Evolutionary conservation across 2,797 vertebrate species (phyloP), one percentile per base, ranked within the genome.

Genomic region (Lates japonicus): DNA sequence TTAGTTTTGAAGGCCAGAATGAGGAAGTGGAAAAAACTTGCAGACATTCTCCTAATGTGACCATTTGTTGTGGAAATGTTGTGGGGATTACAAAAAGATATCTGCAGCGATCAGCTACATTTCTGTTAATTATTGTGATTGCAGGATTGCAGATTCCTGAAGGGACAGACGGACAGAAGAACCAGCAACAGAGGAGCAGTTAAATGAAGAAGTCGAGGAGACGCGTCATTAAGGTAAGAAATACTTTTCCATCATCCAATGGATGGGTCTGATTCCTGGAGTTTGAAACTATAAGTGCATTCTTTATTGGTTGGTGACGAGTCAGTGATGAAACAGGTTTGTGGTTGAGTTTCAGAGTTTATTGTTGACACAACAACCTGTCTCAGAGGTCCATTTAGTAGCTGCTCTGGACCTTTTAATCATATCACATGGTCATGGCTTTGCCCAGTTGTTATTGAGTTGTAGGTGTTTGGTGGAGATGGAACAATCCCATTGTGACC

Each of bases 401-500:
- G 48, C 48, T n/a, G 16, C 2, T 46, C 44, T 46, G 17, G 2
- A 48, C 7, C 46, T 20, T 20, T 48, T 48, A 8, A 19, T 48
- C 17, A 20, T 48, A 8, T 48, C 46, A 48, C 46, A 20, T 48
- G 46, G 20, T 25, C 51, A 25, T 25, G 51, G 25, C 51, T 52
- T 4, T 25, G 11, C n/a, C 51, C 12, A 25, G 51, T 25, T 11
- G 48, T 51, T 4, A 5, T 52, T 3, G 19, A 20, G 51, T 25
- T 52, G 10, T 52, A 25, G 12, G 12, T 52, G 51, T 52, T 12
- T 33, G 5, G 65, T 42, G 35, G 19, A 60, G n/a, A 63, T 42
- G 9, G 41, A 39, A 59, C 37, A 3, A 5, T 65, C 59, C 63
- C 61, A 61, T 14, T 72, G 35, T 66, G 41, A 57, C 46, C 67